Conservation (phyloP, 2,797 vertebrate genomes). For the Melanotaenia trifasciata region DNA sequence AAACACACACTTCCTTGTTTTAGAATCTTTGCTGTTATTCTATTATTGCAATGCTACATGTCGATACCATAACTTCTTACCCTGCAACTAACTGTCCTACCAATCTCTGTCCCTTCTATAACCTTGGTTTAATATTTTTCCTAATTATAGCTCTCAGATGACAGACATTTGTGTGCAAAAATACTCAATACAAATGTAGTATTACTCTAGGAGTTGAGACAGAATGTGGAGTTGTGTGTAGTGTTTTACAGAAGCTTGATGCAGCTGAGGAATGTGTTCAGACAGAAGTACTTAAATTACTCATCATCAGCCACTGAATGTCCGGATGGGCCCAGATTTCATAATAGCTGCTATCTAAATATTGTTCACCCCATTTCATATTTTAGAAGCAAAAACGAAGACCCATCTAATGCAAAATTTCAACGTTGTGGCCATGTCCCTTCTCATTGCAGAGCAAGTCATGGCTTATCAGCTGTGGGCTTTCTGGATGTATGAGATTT, state of each 20-base stretch:
- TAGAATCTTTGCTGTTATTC: neutral
- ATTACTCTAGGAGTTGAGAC: neutral
- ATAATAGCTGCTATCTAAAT: neutral
- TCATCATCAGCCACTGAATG: neutral
- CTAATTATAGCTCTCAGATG: neutral
- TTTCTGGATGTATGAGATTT: neutral
- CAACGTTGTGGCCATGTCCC: too few relatives aligned
- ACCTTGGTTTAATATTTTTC: neutral
- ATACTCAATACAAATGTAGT: neutral
- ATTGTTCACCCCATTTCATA: neutral
- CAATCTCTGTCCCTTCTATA: neutral
- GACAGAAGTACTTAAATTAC: neutral
- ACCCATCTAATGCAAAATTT: too few relatives aligned
- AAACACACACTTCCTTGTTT: neutral
- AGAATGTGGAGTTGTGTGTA: neutral
- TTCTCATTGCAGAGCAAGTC: neutral
- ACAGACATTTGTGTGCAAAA: neutral
- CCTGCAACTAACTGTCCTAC: too few relatives aligned
- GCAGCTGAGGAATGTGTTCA: neutral
- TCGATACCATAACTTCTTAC: neutral
- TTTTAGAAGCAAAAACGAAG: too few relatives aligned
- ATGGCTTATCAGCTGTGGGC: neutral
- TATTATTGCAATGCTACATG: neutral
- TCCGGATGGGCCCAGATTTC: neutral
- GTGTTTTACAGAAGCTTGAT: neutral